Evolutionary conservation across 1,140 invertebrate species (phyloP).

Genomic region (Pararge aegeria): DNA sequence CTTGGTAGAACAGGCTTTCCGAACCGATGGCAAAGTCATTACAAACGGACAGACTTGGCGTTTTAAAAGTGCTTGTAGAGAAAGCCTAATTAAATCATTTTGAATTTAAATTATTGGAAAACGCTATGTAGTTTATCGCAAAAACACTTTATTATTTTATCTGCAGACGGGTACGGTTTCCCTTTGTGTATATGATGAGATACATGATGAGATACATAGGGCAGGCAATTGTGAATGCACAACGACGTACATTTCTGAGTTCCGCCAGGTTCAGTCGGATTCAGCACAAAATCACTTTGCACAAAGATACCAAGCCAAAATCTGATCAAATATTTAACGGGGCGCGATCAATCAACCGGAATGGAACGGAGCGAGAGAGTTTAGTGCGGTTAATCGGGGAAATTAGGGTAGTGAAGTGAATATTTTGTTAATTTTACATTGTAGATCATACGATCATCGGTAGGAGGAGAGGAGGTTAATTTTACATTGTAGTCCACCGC

Average conservation of each 20-base stretch:
- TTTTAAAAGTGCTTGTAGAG: no score
- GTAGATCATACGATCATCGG: background rate
- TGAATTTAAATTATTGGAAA: no score
- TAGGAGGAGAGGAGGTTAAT: no score
- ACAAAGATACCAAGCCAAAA: background rate
- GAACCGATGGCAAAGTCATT: no score
- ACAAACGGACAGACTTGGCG: no score
- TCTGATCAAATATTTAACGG: background rate
- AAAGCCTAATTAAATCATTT: no score
- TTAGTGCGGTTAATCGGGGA: constrained; percentile 7
- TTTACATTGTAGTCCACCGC: no score
- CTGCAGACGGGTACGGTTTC: background rate
- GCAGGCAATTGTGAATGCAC: background rate
- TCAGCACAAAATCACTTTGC: background rate
- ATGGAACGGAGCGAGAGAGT: constrained; percentile 13
- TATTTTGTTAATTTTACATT: background rate
- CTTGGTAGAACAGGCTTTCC: no score
- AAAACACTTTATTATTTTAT: background rate
- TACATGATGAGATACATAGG: background rate
- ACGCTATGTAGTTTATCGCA: no score
- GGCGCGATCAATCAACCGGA: background rate
- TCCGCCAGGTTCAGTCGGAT: background rate
- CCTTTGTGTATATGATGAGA: background rate
- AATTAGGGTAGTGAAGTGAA: background rate
- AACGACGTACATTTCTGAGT: background rate